Evolutionary conservation across 2,797 vertebrate species (phyloP), one percentile per base, ranked within the genome.

Genomic region (Coregonus suidteri): DNA sequence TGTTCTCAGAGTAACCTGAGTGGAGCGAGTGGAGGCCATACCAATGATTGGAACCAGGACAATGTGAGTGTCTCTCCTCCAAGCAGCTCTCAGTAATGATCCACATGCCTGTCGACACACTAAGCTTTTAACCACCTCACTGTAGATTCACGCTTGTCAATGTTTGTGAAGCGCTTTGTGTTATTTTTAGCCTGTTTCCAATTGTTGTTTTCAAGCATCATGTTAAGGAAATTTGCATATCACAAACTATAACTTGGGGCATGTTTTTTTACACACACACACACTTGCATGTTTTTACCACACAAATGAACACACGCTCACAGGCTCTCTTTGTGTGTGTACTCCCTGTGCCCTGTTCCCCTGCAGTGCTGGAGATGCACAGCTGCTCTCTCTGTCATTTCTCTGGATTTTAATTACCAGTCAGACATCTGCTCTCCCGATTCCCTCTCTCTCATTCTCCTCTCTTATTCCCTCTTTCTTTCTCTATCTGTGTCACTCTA

Each of bases 1-100:
- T 94, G 94, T 86, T 95, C 94, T 0, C 93, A 94, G 86, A 94
- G 92, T 88, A 95, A 95, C 91, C 89, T 95, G 81, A 97, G 95
- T 0, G 94, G 91, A 87, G 95, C 95, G 41, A 97, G 95, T 0
- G 94, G 95, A 85, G 94, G 95, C 82, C 93, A 96, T 13, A 81
- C 93, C 0, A 95, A 93, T 64, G 95, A 97, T 85, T 98, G 97
- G 96, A 95, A 92, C 90, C 93, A 96, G 81, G 93, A 97, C 54
- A 94, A 94, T n/a, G 96, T 98, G 89, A 97, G 96, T 90, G n/a
- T 78, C 71, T 25, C 41, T 47, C 9, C 9, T 47, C 11, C 41
- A 47, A 47, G 70, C 71, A 70, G 76, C 62, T 73, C 71, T 78
- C 77, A 86, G 67, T 75, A 80, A 80, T 73, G 15, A 6, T 9